Evolutionary conservation across 30 jellyfish, hydroid and myxozoan genomes (phyloP).

Genomic region (Hydractinia symbiolongicarpus): DNA sequence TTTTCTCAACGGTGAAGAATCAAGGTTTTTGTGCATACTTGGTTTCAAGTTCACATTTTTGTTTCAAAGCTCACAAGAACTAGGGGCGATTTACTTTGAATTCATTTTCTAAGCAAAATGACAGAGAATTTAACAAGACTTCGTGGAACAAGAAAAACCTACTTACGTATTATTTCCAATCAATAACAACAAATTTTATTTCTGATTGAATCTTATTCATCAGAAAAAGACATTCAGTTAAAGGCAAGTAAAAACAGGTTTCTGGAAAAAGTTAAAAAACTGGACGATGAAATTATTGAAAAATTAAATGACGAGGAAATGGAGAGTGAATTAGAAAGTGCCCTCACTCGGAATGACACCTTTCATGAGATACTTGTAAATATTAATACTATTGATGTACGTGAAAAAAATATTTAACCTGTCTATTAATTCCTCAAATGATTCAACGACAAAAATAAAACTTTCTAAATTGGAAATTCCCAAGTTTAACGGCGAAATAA

Average conservation of each 20-base stretch:
- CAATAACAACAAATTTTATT: neutral
- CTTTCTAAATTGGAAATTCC: too few relatives aligned
- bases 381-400: neutral
- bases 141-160: neutral
- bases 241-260: neutral
- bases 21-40: too few relatives aligned
- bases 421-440: too few relatives aligned
- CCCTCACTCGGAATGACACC: conserved; percentile 1
- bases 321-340: conserved; percentile 4
- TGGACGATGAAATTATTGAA: neutral
- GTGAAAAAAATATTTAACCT: too few relatives aligned
- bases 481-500: too few relatives aligned
- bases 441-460: too few relatives aligned
- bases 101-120: neutral
- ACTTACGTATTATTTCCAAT: neutral
- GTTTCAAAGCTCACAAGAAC: too few relatives aligned
- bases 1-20: too few relatives aligned
- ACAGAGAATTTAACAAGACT: neutral
- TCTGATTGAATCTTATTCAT: neutral
- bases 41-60: too few relatives aligned
- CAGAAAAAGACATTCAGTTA: neutral
- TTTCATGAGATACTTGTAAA: neutral
- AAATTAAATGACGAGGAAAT: neutral
- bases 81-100: too few relatives aligned
- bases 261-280: neutral